phyloP scores from a whole-genome alignment of 2,888 invertebrate species.

The Chymomyza procnemis region DNA sequence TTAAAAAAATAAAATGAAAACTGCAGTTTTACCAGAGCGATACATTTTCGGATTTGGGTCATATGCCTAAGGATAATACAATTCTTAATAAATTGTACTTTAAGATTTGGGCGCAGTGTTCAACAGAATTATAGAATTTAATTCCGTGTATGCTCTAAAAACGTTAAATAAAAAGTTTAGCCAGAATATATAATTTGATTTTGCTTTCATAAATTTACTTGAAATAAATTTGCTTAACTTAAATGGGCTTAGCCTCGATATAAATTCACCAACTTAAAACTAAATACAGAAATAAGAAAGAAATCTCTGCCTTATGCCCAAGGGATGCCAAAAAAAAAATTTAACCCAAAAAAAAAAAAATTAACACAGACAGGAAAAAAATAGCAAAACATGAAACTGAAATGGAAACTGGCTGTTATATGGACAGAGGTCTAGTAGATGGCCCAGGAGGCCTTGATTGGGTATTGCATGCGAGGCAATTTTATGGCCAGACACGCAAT shows the following conservation, averaged over 20 bases:
- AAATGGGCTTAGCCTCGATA: constrained; percentile 31
- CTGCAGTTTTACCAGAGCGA: constrained; percentile 28
- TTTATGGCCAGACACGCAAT: constrained; percentile 71
- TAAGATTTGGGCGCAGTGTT: too few species aligned
- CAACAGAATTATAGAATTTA: too few species aligned
- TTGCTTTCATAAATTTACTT: constrained; percentile 51
- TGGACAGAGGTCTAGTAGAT: constrained; percentile 45
- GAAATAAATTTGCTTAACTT: constrained; percentile 66
- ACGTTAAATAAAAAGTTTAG: too few species aligned
- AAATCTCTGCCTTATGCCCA: constrained; percentile 69
- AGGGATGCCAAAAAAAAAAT: constrained; percentile 52
- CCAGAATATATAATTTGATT: not conserved
- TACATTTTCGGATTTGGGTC: constrained; percentile 58
- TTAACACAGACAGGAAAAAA: too few species aligned
- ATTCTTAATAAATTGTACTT: not conserved
- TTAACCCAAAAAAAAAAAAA: not conserved
- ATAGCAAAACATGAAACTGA: constrained; percentile 1
- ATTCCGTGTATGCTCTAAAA: too few species aligned
- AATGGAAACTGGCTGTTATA: constrained; percentile 20
- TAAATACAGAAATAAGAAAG: constrained; percentile 38
- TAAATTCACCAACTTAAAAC: constrained; percentile 9
- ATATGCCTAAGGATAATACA: constrained; percentile 35
- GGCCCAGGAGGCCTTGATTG: constrained; percentile 32
- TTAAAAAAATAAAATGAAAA: not conserved
- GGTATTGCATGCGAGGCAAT: constrained; percentile 37